These are phyloP conservation scores for mouse (Mus musculus) DNA, from an alignment of 2,113 vertebrate genomes.

Conservation along the genomic window GRCm39 chr12:48446001-48446500, in stretches of 20 bases:
- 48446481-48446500: constrained; percentile 24
- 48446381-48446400: not conserved
- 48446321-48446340: constrained; percentile 19
- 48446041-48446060: not conserved
- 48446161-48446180: not conserved
- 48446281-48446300: not conserved
- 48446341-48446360: not conserved
- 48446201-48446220: not conserved
- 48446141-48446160: not conserved
- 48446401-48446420: not conserved
- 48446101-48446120: not conserved
- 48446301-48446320: not conserved
- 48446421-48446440: not conserved
- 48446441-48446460: not conserved
- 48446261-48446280: not conserved
- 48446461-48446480: not conserved
- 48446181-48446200: not conserved
- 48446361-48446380: not conserved
- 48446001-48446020: not conserved
- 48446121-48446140: no score
- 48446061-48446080: not conserved
- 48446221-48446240: not conserved
- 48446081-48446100: not conserved
- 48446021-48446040: not conserved
- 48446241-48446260: constrained; percentile 14